Conservation (phyloP, 2,888 invertebrate genomes). For the Darwinula stevensoni region DNA sequence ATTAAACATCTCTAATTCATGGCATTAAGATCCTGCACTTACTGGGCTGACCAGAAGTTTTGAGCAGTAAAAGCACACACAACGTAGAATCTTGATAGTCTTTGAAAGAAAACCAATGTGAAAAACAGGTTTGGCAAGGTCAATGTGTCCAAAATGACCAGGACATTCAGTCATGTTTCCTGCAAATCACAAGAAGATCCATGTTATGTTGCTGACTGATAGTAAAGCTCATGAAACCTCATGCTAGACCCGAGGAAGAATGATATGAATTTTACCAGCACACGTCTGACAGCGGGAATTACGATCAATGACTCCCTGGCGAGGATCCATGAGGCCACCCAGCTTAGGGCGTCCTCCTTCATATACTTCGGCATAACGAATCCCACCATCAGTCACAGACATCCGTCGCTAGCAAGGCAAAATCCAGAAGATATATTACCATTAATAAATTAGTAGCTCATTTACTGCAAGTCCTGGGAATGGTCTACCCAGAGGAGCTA, state of each 20-base stretch:
- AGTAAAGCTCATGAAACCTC: too few relatives aligned
- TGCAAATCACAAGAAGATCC: too few relatives aligned
- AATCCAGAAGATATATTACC: conserved; percentile 4
- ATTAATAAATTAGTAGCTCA: conserved; percentile 4
- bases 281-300: conserved; percentile 79
- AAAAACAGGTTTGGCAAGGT: conserved; percentile 91
- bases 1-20: conserved; percentile 13
- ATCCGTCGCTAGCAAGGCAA: conserved; percentile 47
- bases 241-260: too few relatives aligned
- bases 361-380: conserved; percentile 88
- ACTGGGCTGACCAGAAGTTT: conserved; percentile 80
- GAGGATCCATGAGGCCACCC: conserved; percentile 95
- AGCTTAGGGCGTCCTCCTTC: conserved; percentile 93
- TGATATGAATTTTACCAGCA: too few relatives aligned
- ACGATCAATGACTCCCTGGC: conserved; percentile 90
- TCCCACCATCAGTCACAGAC: conserved; percentile 93
- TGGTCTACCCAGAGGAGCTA: too few relatives aligned
- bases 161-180: conserved; percentile 96
- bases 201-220: too few relatives aligned
- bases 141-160: conserved; percentile 96
- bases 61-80: conserved; percentile 97
- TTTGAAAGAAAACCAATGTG: conserved; percentile 94
- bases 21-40: conserved; percentile 21
- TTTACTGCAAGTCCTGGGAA: conserved; percentile 3
- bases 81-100: conserved; percentile 84